A percentile compares a stretch with the other conserved stretches of the same genome.
phyloP scores from a whole-genome alignment of 2,888 invertebrate species.

The Pseudococcus jackbeardsleyi region DNA sequence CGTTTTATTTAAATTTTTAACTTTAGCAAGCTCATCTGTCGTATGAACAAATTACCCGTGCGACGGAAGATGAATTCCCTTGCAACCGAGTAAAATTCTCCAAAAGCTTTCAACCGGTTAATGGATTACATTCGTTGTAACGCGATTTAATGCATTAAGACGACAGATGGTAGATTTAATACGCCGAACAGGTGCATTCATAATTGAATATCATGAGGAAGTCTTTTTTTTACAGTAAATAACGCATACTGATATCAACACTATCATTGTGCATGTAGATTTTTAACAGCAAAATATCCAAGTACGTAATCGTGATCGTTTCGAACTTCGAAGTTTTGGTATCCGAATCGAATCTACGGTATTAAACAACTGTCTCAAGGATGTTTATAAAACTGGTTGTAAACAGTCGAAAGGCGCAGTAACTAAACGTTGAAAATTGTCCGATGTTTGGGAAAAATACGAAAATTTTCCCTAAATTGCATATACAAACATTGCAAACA shows the following conservation, averaged over 20 bases:
- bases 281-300: not conserved
- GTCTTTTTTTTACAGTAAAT: not conserved
- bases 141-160: not conserved
- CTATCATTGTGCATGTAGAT: not conserved
- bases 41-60: not conserved
- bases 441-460: not conserved
- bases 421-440: not conserved
- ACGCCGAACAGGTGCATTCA: constrained; percentile 1
- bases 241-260: not conserved
- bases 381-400: constrained; percentile 24
- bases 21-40: not conserved
- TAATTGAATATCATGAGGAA: constrained; percentile 5
- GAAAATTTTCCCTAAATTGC: not conserved
- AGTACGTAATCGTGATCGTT: not conserved
- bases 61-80: not conserved
- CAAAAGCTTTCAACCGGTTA: not conserved
- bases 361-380: not conserved
- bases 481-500: not conserved
- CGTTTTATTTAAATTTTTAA: constrained; percentile 20
- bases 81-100: not conserved
- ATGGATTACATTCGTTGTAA: not conserved
- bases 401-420: not conserved
- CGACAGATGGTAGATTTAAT: constrained; percentile 4
- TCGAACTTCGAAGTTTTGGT: not conserved
- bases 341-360: not conserved